Evolutionary conservation across 1,140 invertebrate genomes (phyloP).

Genomic region (Sinella curviseta): DNA sequence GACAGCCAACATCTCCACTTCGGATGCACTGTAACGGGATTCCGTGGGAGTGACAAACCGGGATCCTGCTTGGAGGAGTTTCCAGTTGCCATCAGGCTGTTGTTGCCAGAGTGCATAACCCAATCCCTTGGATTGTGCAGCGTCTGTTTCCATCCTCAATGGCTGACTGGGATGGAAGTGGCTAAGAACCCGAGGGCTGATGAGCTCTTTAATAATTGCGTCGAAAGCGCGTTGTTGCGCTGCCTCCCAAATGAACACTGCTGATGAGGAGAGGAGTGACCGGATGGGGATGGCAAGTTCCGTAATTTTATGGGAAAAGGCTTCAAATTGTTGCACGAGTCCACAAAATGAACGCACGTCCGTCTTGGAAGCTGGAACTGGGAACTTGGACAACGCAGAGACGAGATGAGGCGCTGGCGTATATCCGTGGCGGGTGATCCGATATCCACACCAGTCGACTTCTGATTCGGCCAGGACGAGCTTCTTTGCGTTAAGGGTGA

Average conservation of each 20-base stretch:
- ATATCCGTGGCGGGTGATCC: neutral
- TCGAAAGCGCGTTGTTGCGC: neutral
- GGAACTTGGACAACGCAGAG: neutral
- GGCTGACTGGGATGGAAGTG: neutral
- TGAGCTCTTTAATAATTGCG: neutral
- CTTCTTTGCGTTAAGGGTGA: slow-evolving; percentile 2
- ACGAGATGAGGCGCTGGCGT: neutral
- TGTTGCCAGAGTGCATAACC: slow-evolving; percentile 3
- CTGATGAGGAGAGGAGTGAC: neutral
- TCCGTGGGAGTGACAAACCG: neutral
- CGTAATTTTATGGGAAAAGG: neutral
- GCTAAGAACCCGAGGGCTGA: neutral
- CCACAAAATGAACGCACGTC: neutral
- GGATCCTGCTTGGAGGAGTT: neutral
- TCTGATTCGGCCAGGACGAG: neutral
- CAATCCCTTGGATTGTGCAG: neutral
- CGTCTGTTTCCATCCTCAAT: neutral
- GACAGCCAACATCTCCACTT: slow-evolving; percentile 1
- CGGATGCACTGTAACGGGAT: slow-evolving; percentile 8
- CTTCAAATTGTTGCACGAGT: neutral
- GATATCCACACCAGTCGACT: slow-evolving; percentile 11
- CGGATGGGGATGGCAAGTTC: neutral
- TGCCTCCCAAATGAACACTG: neutral
- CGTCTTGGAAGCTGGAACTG: neutral
- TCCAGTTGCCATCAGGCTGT: neutral